Evolutionary conservation across 1,140 invertebrate species (phyloP), one percentile per base, ranked within the genome.

Genomic region (Drosophila santomea): DNA sequence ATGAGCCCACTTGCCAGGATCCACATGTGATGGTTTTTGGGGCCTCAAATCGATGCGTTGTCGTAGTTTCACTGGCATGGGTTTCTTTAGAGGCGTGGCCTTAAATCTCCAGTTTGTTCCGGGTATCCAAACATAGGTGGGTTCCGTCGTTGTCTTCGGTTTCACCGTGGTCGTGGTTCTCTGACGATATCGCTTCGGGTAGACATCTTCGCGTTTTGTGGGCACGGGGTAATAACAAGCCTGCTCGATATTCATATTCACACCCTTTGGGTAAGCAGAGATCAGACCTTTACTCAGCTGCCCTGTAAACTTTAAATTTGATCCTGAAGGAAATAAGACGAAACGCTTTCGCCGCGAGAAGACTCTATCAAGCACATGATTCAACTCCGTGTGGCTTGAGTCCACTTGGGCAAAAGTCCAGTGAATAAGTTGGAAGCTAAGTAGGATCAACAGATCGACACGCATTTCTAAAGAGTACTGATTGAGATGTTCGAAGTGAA

Each of bases 101-200:
- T 91, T 90, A 12, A 78, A 91, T 8, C 90, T 73, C 74, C 88
- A 89, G 17, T 91, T 58, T 0, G 90, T 91, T 8, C 90, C 90
- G 2, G 90, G 64, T 20, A 91, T 91, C 67, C 81, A 88, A n/a
- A 91, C 80, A 35, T 80, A 89, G 0, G 78, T 79, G 0, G 86
- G 78, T 14, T 74, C 63, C 25, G 86, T 89, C 1, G 61, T 69
- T 5, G 68, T 71, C 2, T 69, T 66, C 1, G 90, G 77, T 4
- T 63, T 76, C 6, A 62, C 69, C 25, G 82, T 80, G 1, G 78
- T 75, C 8, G 90, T 91, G 0, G 90, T 91, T 15, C 71, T 67
- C 1, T 74, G 68, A 1, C 80, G 74, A 51, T 82, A 91, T 7
- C 84, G 76, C 14, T 90, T 91, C 0, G 91, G 91, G 44, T 91